Evolutionary conservation across 2,888 invertebrate species (phyloP).

Genomic region (Hyppa rectilinea): DNA sequence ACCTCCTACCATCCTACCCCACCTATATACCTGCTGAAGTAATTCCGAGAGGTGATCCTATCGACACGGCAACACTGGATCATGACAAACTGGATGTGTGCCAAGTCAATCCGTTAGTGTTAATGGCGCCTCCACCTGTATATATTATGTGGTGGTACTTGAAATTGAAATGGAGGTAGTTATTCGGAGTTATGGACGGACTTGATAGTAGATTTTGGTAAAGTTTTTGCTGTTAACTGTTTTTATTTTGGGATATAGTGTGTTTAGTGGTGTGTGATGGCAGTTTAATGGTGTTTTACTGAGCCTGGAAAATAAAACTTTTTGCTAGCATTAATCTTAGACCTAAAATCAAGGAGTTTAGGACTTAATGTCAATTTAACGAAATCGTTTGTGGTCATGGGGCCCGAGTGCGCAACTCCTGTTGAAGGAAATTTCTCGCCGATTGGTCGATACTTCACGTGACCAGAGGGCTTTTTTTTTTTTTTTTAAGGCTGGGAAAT

Average conservation of each 20-base stretch:
- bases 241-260: conserved; percentile 26
- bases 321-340: neutral
- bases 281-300: neutral
- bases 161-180: conserved; percentile 56
- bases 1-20: neutral
- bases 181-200: conserved; percentile 46
- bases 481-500: no score
- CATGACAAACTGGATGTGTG: conserved; percentile 58
- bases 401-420: no score
- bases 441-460: no score
- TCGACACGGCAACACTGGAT: conserved; percentile 55
- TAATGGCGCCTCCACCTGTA: conserved; percentile 50
- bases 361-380: no score
- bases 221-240: conserved; percentile 22
- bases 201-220: conserved; percentile 26
- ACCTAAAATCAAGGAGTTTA: no score
- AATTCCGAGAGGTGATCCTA: conserved; percentile 44
- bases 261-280: neutral
- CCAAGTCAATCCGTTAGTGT: conserved; percentile 57
- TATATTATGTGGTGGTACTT: conserved; percentile 52
- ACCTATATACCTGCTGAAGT: conserved; percentile 48
- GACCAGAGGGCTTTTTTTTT: no score
- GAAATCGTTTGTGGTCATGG: no score
- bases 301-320: neutral
- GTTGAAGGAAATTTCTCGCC: no score